Conservation (phyloP, 1,140 invertebrate genomes). For the Cydia amplana region DNA sequence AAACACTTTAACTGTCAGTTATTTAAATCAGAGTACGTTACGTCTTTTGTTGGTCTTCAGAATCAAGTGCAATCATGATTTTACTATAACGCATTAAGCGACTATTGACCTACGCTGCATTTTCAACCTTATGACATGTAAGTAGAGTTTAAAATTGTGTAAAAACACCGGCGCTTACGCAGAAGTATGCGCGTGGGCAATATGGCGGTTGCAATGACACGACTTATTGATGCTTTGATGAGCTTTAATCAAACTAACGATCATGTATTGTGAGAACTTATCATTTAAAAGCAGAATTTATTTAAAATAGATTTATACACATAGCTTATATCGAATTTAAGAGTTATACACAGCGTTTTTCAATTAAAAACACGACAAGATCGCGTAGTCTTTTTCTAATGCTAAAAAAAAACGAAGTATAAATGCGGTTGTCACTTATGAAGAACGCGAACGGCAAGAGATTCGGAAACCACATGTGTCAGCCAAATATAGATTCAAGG, state of each 20-base stretch:
- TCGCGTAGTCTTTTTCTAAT: no score
- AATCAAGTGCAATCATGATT: background rate
- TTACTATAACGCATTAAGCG: background rate
- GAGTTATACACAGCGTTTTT: no score
- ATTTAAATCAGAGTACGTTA: background rate
- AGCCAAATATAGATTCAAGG: constrained; percentile 32
- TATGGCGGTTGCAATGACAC: background rate
- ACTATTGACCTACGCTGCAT: background rate
- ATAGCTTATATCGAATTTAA: no score
- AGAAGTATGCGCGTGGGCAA: background rate
- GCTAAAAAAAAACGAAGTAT: no score
- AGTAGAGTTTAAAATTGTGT: background rate
- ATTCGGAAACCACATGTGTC: constrained; percentile 1
- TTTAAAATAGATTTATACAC: no score
- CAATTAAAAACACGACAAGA: no score
- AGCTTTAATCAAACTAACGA: background rate
- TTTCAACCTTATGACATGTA: background rate
- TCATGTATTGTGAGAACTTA: background rate
- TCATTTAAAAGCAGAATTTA: no score
- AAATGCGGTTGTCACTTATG: background rate
- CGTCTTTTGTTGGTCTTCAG: background rate
- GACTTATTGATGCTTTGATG: background rate
- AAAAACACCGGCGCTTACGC: background rate
- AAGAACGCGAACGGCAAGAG: background rate
- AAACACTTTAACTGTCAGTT: background rate